A percentile compares a stretch with the other conserved stretches of the same genome.
Conservation (phyloP, 2,797 vertebrate species). For the Malurus splendens region DNA sequence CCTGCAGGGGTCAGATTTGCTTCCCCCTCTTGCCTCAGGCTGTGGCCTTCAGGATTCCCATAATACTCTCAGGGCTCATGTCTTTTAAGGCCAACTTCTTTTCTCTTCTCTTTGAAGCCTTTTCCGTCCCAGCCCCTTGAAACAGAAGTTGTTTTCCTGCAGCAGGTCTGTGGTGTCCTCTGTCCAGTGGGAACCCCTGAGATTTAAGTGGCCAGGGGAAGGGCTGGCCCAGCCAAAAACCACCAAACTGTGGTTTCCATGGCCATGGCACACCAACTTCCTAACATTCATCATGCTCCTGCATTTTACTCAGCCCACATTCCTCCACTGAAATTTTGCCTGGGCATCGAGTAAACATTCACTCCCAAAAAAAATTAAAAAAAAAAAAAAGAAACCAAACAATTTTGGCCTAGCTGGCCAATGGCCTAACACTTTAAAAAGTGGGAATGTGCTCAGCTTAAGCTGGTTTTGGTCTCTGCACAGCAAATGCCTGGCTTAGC, state of each 20-base stretch:
- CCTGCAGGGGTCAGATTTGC: neutral
- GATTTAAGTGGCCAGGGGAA: neutral
- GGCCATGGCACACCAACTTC: neutral
- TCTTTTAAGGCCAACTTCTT: neutral
- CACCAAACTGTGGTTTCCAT: neutral
- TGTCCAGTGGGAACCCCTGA: rapidly evolving
- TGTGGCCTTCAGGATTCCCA: neutral
- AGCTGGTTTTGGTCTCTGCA: neutral
- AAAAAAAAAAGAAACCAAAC: neutral
- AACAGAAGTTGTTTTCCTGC: neutral
- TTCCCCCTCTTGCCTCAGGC: neutral
- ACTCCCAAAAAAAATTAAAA: neutral
- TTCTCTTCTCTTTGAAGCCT: neutral
- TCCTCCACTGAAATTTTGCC: neutral
- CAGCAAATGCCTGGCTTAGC: neutral
- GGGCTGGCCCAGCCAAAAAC: neutral
- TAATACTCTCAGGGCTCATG: neutral
- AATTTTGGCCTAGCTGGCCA: neutral
- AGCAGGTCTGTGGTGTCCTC: neutral
- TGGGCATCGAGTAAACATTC: neutral
- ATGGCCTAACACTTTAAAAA: neutral
- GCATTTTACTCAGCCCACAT: rapidly evolving
- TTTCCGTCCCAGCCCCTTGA: neutral
- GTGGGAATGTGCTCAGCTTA: neutral
- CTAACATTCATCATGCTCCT: neutral